Evolutionary conservation across 2,113 vertebrate genomes (phyloP), one percentile per base, ranked within the genome.

Genomic region (Catagonus wagneri): DNA sequence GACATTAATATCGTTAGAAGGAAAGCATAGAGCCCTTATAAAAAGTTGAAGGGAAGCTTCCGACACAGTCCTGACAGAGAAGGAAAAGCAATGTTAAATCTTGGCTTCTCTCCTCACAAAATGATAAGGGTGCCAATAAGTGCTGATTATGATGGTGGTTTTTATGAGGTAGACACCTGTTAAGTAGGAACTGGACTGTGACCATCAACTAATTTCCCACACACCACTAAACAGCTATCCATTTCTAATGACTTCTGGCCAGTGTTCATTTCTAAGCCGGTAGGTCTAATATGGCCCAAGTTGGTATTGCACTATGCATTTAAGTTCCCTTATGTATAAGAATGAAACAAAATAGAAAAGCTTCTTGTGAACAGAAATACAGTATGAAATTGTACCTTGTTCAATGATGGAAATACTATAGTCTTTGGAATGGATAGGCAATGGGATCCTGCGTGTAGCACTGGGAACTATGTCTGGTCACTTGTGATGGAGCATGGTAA

Each of bases 81-180:
- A 44, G 25, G 94, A 25, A 96, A 83, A 83, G 60, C 60, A 68
- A 58, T 44, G 15, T 95, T 58, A 68, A 81, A 88, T 86, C 60
- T 94, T 95, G 91, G 85, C 95, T 97, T 96, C 75, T 97, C 0
- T 8, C 74, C 91, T 97, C 78, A 94, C 12, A 44, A 80, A 71
- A 12, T 0, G 36, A 54, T 50, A 56, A 89, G 1, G 8, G 54
- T 97, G 90, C 71, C 92, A 96, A 71, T 66, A 75, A 78, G 90
- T 14, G 19, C 50, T 93, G 14, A 15, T 96, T 95, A 80, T 76
- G 19, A 61, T 39, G 89, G 71, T 71, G 86, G 1, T 71, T 93
- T 97, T 98, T 95, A 95, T 86, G 83, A 89, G 65, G 87, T 9
- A 93, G 61, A 76, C 7, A 96, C 78, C 95, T 97, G 97, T 97